Percentiles rank a stretch among this genome's conserved stretches.
These are phyloP conservation scores for Epinephelus awoara DNA, from an alignment of 2,797 vertebrate species.

Conservation along the genomic window DNA sequence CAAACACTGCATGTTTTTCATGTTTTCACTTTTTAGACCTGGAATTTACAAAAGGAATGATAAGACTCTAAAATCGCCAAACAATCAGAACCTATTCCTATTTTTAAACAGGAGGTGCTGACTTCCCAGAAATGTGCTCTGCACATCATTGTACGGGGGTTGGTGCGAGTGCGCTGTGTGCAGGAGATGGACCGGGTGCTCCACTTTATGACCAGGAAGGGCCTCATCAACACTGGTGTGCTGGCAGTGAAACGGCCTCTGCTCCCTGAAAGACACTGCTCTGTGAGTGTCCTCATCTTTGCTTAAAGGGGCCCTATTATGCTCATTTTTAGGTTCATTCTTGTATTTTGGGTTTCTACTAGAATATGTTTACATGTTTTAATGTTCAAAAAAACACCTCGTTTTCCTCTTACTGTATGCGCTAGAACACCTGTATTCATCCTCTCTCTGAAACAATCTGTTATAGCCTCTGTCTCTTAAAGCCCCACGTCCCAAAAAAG, in stretches of 20 bases:
- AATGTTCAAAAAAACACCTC: no score
- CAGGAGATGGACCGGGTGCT: slow-evolving; percentile 95
- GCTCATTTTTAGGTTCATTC: no score
- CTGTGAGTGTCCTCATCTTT: slow-evolving; percentile 81
- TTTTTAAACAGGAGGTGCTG: slow-evolving; percentile 89
- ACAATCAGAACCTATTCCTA: background rate
- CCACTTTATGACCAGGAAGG: slow-evolving; percentile 96
- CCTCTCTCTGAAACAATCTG: no score
- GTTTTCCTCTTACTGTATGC: no score
- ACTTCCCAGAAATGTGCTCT: slow-evolving; percentile 91
- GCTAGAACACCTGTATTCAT: no score
- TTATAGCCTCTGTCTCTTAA: no score
- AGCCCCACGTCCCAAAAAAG: no score
- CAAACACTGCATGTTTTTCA: background rate
- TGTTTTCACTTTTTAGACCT: background rate
- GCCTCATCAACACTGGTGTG: slow-evolving; percentile 96
- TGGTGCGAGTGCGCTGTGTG: slow-evolving; percentile 92
- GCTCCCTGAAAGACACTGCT: slow-evolving; percentile 90
- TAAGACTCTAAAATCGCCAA: background rate
- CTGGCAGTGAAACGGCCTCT: slow-evolving; percentile 89
- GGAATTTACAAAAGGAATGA: background rate
- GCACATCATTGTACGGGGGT: slow-evolving; percentile 92
- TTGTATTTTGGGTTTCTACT: no score
- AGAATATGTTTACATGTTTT: no score
- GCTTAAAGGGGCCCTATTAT: background rate